Conservation (phyloP, 1,140 invertebrate genomes). For the Nasonia giraulti region DNA sequence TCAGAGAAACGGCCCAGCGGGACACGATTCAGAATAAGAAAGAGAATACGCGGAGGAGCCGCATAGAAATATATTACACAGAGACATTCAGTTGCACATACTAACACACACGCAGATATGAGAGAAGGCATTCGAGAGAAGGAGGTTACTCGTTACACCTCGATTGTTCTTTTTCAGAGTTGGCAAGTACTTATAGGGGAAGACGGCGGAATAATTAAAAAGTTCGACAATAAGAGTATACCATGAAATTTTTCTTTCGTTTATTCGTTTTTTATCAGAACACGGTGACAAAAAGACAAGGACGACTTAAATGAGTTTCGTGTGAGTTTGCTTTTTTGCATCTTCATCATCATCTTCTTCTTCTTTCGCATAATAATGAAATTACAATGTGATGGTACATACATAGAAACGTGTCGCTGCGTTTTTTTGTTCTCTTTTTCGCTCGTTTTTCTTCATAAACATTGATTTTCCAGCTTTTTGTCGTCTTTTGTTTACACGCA, state of each 20-base stretch:
- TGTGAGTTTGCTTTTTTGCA: slow-evolving; percentile 24
- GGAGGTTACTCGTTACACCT: neutral
- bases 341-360: slow-evolving; percentile 18
- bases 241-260: slow-evolving; percentile 48
- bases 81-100: neutral
- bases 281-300: slow-evolving; percentile 51
- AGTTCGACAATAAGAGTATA: slow-evolving; percentile 10
- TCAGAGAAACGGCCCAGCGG: neutral
- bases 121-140: neutral
- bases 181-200: neutral
- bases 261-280: slow-evolving; percentile 49
- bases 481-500: slow-evolving; percentile 24
- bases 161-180: neutral
- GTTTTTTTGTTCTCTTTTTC: neutral
- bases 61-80: neutral
- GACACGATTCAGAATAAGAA: neutral
- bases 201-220: neutral
- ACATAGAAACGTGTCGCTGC: slow-evolving; percentile 40
- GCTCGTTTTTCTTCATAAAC: slow-evolving; percentile 24
- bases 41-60: neutral
- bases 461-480: slow-evolving; percentile 11
- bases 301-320: slow-evolving; percentile 46
- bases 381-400: slow-evolving; percentile 45
- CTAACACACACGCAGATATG: neutral
- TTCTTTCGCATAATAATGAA: slow-evolving; percentile 46